Percentiles rank a stretch among this genome's conserved stretches.
These are phyloP conservation scores for Onychorhynchus coronatus DNA, from an alignment of 2,113 vertebrate species.

Conservation along the genomic window DNA sequence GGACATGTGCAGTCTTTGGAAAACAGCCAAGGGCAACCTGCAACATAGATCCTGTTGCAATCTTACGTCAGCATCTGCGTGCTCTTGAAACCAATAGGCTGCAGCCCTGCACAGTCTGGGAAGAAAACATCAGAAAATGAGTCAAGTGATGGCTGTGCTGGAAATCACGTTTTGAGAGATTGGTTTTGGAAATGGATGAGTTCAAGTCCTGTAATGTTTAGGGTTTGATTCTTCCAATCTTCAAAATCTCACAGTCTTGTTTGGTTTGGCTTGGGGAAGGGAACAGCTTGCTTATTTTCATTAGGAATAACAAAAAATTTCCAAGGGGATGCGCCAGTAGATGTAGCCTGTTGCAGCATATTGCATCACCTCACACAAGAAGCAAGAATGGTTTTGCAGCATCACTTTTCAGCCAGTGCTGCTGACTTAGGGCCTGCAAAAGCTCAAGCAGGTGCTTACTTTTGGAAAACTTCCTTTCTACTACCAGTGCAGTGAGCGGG, in stretches of 20 bases:
- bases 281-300: background rate
- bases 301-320: background rate
- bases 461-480: background rate
- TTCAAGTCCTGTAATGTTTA: background rate
- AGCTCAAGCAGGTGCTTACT: background rate
- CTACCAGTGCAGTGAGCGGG: background rate
- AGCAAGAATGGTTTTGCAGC: background rate
- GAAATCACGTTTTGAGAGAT: background rate
- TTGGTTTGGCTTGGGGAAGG: background rate
- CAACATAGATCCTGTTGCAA: rapidly evolving
- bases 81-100: background rate
- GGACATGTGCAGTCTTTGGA: background rate
- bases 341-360: background rate
- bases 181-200: background rate
- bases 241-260: background rate
- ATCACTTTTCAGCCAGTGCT: background rate
- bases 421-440: background rate
- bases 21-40: background rate
- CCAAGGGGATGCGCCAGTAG: background rate
- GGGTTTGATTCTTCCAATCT: background rate
- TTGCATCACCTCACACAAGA: background rate
- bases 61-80: background rate
- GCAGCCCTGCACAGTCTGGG: background rate
- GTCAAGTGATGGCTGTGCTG: background rate
- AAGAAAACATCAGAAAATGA: background rate